phyloP scores from a whole-genome alignment of 1,140 invertebrate genomes.

The Drosophila kurseongensis region DNA sequence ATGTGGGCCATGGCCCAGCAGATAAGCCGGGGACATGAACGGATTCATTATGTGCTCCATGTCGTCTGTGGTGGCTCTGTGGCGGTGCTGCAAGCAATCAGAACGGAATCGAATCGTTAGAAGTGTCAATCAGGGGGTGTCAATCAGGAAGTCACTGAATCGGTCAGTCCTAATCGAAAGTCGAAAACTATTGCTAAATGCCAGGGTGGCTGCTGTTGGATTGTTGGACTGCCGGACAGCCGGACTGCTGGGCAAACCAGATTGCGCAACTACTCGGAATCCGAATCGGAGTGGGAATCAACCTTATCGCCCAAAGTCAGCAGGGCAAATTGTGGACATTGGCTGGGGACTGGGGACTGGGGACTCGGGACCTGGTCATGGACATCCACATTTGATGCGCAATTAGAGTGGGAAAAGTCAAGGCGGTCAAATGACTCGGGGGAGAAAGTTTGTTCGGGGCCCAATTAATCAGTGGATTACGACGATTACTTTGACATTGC shows the following conservation, averaged over 20 bases:
- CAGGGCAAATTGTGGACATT: constrained; percentile 20
- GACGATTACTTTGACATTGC: background rate
- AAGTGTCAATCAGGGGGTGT: constrained; percentile 28
- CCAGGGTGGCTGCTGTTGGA: constrained; percentile 3
- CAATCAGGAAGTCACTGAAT: constrained; percentile 64
- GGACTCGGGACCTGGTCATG: background rate
- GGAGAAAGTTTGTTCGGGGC: background rate
- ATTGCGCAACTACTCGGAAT: constrained; percentile 25
- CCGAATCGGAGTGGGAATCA: background rate
- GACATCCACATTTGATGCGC: constrained; percentile 11
- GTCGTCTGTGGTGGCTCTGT: constrained; percentile 2
- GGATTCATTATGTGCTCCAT: constrained; percentile 83
- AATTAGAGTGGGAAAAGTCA: constrained; percentile 15
- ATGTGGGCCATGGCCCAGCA: constrained; percentile 62
- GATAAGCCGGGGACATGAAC: constrained; percentile 77
- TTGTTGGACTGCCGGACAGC: background rate
- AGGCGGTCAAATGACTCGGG: background rate
- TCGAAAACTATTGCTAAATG: constrained; percentile 24
- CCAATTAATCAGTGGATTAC: constrained; percentile 20
- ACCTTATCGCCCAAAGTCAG: constrained; percentile 28
- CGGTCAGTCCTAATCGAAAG: constrained; percentile 63
- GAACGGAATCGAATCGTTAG: constrained; percentile 33
- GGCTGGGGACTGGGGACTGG: background rate
- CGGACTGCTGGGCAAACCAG: background rate
- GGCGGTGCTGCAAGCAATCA: constrained; percentile 36